A percentile compares a stretch with the other conserved stretches of the same genome.
These are phyloP conservation scores for Temnothorax curvispinosus DNA, from an alignment of 1,140 invertebrate genomes.

Conservation along the genomic window DNA sequence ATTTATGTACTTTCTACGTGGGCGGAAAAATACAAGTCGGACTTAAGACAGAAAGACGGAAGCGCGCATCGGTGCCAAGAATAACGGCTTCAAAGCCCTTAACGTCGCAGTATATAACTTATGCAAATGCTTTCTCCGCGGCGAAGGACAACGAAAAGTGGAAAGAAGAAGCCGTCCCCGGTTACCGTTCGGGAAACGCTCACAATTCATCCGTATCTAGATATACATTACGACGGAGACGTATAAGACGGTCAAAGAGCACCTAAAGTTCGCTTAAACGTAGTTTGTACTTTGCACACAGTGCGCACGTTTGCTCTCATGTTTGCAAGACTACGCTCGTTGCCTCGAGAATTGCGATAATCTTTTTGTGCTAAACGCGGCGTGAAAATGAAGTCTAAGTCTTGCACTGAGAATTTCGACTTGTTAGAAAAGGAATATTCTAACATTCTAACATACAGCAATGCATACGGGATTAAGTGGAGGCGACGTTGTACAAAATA, in stretches of 20 bases:
- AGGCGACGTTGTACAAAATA: neutral
- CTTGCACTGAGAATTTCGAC: neutral
- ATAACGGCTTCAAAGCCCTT: constrained; percentile 55
- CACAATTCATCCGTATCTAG: constrained; percentile 48
- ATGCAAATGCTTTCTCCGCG: constrained; percentile 47
- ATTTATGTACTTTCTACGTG: neutral
- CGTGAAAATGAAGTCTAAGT: constrained; percentile 32
- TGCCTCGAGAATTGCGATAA: neutral
- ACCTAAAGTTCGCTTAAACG: constrained; percentile 29
- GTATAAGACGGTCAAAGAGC: constrained; percentile 40
- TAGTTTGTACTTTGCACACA: constrained; percentile 27
- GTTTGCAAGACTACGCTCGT: constrained; percentile 13
- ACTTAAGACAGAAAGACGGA: constrained; percentile 33
- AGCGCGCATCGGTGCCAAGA: constrained; percentile 29
- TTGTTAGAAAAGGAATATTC: neutral
- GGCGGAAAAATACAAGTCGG: constrained; percentile 27
- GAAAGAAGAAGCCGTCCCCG: constrained; percentile 11
- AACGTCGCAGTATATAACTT: constrained; percentile 49
- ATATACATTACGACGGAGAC: constrained; percentile 19
- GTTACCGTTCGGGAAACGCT: constrained; percentile 15
- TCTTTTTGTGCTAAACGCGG: constrained; percentile 17
- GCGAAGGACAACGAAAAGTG: constrained; percentile 34
- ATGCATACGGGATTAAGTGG: neutral
- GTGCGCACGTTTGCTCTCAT: constrained; percentile 25
- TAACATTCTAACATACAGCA: too few relatives aligned